A percentile compares a stretch with the other conserved stretches of the same genome.
Conservation (phyloP, 2,797 vertebrate genomes). For the Sebastes matsubarae region DNA sequence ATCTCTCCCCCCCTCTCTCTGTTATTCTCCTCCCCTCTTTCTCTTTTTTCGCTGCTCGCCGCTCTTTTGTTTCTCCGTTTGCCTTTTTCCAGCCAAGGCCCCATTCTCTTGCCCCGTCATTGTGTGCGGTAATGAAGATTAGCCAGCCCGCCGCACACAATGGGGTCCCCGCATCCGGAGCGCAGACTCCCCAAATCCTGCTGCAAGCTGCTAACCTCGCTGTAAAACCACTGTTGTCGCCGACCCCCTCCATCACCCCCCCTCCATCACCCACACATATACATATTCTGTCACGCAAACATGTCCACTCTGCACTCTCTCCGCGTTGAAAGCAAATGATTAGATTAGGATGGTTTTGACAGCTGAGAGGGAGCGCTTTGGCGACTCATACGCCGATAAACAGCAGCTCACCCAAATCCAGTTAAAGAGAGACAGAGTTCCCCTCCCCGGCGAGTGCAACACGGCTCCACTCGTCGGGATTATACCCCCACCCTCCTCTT, state of each 20-base stretch:
- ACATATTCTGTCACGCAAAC: slow-evolving; percentile 6
- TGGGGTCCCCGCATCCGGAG: slow-evolving; percentile 73
- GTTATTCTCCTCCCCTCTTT: slow-evolving; percentile 55
- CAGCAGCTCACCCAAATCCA: slow-evolving; percentile 81
- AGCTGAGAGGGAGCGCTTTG: slow-evolving; percentile 70
- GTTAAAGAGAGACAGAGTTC: slow-evolving; percentile 80
- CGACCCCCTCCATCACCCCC: slow-evolving; percentile 9
- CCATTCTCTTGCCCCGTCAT: slow-evolving; percentile 71
- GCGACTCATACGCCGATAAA: slow-evolving; percentile 72
- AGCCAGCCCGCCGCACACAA: slow-evolving; percentile 78
- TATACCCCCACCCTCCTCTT: slow-evolving; percentile 44
- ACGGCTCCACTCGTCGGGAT: slow-evolving; percentile 67
- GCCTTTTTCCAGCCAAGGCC: slow-evolving; percentile 73
- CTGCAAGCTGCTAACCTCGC: slow-evolving; percentile 72
- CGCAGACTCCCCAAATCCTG: slow-evolving; percentile 75
- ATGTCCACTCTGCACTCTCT: slow-evolving; percentile 41
- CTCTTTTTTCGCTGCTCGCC: slow-evolving; percentile 43
- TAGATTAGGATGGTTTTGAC: slow-evolving; percentile 81
- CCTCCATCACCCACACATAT: slow-evolving; percentile 16
- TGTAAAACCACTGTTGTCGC: slow-evolving; percentile 68
- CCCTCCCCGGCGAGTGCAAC: slow-evolving; percentile 71
- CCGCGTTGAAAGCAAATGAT: slow-evolving; percentile 75
- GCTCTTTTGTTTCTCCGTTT: slow-evolving; percentile 69
- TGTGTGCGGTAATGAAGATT: slow-evolving; percentile 82
- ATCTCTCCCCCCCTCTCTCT: slow-evolving; percentile 55